phyloP scores from a whole-genome alignment of 1,140 invertebrate genomes.

The Mercenaria mercenaria region DNA sequence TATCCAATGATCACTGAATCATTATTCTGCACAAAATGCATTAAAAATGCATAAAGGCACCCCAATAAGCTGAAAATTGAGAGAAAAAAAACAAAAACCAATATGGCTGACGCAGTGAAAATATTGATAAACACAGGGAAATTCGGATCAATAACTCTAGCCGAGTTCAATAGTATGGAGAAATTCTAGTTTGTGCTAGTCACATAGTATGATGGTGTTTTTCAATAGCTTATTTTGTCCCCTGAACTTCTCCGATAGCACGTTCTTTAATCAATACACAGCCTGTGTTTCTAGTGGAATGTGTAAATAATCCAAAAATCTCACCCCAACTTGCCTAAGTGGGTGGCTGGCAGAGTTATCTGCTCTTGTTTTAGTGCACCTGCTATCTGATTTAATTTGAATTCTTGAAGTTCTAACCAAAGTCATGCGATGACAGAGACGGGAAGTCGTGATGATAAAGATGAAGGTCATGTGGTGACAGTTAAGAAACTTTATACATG shows the following conservation, averaged over 20 bases:
- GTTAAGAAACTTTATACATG: too few relatives aligned
- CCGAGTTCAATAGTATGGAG: slow-evolving; percentile 8
- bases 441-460: too few relatives aligned
- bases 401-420: too few relatives aligned
- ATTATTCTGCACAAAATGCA: slow-evolving; percentile 6
- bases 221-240: slow-evolving; percentile 44
- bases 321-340: background rate
- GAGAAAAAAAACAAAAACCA: slow-evolving; percentile 40
- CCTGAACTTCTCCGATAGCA: background rate
- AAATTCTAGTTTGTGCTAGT: background rate
- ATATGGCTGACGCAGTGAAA: slow-evolving; percentile 49
- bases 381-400: too few relatives aligned
- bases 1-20: background rate
- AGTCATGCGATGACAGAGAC: too few relatives aligned
- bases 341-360: background rate
- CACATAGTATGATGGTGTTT: background rate
- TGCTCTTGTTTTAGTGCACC: background rate
- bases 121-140: background rate
- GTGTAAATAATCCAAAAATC: background rate
- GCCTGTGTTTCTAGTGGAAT: slow-evolving; percentile 4
- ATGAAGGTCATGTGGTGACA: too few relatives aligned
- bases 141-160: slow-evolving; percentile 14
- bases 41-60: slow-evolving; percentile 29
- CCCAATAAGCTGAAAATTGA: slow-evolving; percentile 18
- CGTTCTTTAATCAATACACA: background rate